These are phyloP conservation scores for Poecilus cupreus DNA, from an alignment of 2,888 invertebrate species.

Conservation along the genomic window DNA sequence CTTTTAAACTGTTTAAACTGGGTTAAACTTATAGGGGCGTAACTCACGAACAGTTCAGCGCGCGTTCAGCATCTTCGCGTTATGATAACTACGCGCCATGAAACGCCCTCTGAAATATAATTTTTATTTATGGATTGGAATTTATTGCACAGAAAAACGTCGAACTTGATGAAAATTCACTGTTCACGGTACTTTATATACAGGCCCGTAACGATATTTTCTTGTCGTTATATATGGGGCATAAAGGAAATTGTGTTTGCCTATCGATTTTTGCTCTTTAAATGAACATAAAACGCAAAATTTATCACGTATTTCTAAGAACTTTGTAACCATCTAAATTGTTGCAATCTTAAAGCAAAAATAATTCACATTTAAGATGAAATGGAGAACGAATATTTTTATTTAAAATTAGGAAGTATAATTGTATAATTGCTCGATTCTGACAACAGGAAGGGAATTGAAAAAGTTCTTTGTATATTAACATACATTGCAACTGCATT, in stretches of 20 bases:
- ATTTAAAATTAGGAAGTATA: no score
- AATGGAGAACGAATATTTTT: no score
- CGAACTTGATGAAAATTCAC: slow-evolving; percentile 49
- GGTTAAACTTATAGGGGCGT: slow-evolving; percentile 51
- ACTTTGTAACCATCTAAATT: neutral
- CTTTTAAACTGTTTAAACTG: slow-evolving; percentile 52
- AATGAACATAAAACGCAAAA: slow-evolving; percentile 29
- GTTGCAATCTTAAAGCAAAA: slow-evolving; percentile 1
- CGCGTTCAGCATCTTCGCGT: slow-evolving; percentile 26
- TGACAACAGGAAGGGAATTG: no score
- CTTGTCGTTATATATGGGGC: slow-evolving; percentile 32
- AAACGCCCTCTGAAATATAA: slow-evolving; percentile 40
- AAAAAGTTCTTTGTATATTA: no score
- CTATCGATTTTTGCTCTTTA: slow-evolving; percentile 35
- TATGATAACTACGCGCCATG: slow-evolving; percentile 26
- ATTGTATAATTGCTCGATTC: no score
- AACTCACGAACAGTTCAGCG: slow-evolving; percentile 31
- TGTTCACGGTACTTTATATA: slow-evolving; percentile 39
- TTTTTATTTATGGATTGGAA: slow-evolving; percentile 52
- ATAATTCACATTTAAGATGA: neutral
- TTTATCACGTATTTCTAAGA: slow-evolving; percentile 40
- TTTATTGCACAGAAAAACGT: slow-evolving; percentile 52
- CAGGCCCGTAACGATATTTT: slow-evolving; percentile 41
- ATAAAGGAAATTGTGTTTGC: slow-evolving; percentile 38
- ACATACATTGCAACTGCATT: no score